Conservation (phyloP, 2,888 invertebrate species). For the Stramonita haemastoma region DNA sequence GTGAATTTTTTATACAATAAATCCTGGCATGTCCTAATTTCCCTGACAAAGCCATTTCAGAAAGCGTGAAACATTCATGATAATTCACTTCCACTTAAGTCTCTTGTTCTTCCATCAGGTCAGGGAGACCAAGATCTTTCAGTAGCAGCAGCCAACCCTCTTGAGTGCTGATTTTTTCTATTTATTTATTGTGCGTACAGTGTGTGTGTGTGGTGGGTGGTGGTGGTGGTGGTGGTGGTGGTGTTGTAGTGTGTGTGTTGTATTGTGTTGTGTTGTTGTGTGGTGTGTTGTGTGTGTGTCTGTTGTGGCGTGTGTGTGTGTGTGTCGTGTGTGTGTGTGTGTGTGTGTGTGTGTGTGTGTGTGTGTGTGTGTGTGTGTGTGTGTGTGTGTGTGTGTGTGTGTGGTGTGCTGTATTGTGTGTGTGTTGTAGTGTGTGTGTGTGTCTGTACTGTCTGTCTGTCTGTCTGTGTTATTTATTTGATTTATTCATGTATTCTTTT, state of each 20-base stretch:
- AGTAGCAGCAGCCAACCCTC: too few relatives aligned
- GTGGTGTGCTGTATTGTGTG: not conserved
- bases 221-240: too few relatives aligned
- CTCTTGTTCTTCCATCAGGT: not conserved
- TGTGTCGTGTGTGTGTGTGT: not conserved
- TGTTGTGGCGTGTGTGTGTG: not conserved
- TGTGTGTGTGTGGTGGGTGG: not conserved
- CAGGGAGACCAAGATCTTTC: too few relatives aligned
- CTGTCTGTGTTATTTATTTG: too few relatives aligned
- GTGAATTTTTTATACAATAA: not conserved
- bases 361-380: not conserved
- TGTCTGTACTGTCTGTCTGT: too few relatives aligned
- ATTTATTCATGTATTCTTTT: too few relatives aligned
- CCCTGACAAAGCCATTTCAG: not conserved
- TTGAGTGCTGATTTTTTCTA: not conserved
- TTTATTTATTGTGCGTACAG: not conserved
- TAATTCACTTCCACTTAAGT: not conserved
- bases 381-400: not conserved
- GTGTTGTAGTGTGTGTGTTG: not conserved
- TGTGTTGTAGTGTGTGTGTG: not conserved
- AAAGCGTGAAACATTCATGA: not conserved
- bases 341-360: constrained; percentile 1
- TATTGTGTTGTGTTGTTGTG: not conserved
- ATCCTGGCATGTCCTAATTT: not conserved
- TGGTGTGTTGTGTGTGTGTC: too few relatives aligned